Conservation (phyloP, 2,888 invertebrate species). For the Clepsis dumicolana region DNA sequence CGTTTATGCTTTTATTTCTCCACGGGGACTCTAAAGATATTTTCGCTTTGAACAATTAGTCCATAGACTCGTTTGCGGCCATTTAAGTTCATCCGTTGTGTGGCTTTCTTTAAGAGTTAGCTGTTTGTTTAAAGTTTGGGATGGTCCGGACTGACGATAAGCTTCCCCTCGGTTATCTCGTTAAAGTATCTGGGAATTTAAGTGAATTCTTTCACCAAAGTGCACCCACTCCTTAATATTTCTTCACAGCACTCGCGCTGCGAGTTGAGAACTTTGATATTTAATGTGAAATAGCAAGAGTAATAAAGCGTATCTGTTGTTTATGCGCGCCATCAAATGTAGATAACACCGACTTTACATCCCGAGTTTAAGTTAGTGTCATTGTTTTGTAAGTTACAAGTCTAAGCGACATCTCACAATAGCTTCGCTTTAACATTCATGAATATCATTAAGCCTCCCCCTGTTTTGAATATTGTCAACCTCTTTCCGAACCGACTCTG, state of each 20-base stretch:
- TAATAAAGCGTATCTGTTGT: conserved; percentile 76
- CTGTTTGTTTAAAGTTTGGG: conserved; percentile 71
- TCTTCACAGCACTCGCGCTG: conserved; percentile 50
- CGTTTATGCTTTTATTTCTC: conserved; percentile 75
- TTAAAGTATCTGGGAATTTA: conserved; percentile 62
- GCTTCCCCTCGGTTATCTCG: conserved; percentile 60
- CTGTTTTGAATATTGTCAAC: conserved; percentile 76
- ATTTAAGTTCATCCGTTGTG: conserved; percentile 64
- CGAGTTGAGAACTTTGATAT: conserved; percentile 68
- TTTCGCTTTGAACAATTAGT: conserved; percentile 60
- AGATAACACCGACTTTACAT: conserved; percentile 79
- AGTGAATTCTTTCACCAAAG: conserved; percentile 65
- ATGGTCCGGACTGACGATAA: conserved; percentile 65
- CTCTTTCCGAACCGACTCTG: conserved; percentile 67
- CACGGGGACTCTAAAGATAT: conserved; percentile 56
- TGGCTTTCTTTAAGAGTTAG: conserved; percentile 66
- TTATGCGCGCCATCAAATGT: conserved; percentile 76
- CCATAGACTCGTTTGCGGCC: conserved; percentile 58
- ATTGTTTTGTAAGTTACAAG: conserved; percentile 83
- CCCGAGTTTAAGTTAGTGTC: conserved; percentile 81
- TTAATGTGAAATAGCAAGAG: conserved; percentile 68
- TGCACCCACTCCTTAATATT: conserved; percentile 49
- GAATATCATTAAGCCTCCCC: conserved; percentile 80
- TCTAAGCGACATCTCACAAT: conserved; percentile 80
- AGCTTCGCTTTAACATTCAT: conserved; percentile 79